A percentile compares a stretch with the other conserved stretches of the same genome.
These are phyloP conservation scores for Ephialtes manifestator DNA, from an alignment of 2,888 invertebrate species.

Conservation along the genomic window DNA sequence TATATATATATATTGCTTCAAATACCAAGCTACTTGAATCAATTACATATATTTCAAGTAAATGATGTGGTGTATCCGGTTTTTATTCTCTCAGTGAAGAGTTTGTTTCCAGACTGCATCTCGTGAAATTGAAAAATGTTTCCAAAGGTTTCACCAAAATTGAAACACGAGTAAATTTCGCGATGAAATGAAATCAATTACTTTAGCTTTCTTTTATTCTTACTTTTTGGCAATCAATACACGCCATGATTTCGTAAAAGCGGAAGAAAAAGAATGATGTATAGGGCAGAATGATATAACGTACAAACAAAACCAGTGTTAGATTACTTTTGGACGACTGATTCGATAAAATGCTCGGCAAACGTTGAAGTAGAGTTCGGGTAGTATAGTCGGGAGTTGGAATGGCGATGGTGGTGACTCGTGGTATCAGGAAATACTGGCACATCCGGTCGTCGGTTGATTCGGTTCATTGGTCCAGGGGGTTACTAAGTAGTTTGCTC, in stretches of 20 bases:
- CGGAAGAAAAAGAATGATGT: not conserved
- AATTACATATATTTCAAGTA: no score
- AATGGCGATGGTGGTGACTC: slow-evolving; percentile 5
- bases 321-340: slow-evolving; percentile 25
- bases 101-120: not conserved
- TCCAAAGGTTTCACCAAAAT: not conserved
- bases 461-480: slow-evolving; percentile 14
- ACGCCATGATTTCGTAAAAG: not conserved
- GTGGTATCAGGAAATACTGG: slow-evolving; percentile 17
- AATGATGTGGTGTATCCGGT: no score
- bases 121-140: not conserved
- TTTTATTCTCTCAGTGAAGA: not conserved
- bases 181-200: not conserved
- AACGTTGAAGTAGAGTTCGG: not conserved
- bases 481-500: slow-evolving; percentile 25
- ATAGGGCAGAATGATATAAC: not conserved
- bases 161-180: not conserved
- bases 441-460: slow-evolving; percentile 13
- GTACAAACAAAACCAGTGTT: slow-evolving; percentile 14
- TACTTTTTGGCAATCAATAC: not conserved
- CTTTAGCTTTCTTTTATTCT: not conserved
- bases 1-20: no score
- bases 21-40: no score
- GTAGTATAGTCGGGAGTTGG: not conserved
- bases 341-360: slow-evolving; percentile 17